Base-by-base conservation (phyloP, 1,140 invertebrate species). In the Conopomorpha cramerella region DNA sequence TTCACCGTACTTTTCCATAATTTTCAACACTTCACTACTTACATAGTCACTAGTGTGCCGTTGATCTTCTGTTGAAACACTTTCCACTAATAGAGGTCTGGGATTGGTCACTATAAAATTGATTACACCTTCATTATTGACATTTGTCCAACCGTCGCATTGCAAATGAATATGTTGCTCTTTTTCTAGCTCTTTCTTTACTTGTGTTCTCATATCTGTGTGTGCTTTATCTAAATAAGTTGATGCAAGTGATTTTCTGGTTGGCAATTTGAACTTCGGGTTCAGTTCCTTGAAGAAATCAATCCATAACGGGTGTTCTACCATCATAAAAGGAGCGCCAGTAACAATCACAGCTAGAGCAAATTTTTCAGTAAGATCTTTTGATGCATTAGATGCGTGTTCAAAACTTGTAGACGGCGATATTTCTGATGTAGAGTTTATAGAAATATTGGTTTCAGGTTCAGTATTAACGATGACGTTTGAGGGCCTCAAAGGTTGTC, bases 111-210 rank as follows among this genome's bases (percentile, higher is more conserved):
- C 10, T 6, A 23, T 23, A 23, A 23, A 23, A 10, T 46, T 43
- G 1, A 50, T 41, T 7, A 50, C 36, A 16, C 37, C 39, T 43
- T 49, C 46, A 18, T 45, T 42, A 8, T 28, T 7, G 8, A 26
- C 3, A 38, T 49, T 49, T 8, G 12, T 31, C 43, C 39, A 49
- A 8, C 46, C 46, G 25, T 49, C 47, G 11, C 19, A 40, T 35
- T 42, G 38, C 2, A 49, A 23, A 41, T 45, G 46, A 15, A 48
- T 33, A 37, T 35, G 3, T 2, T 37, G 15, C 7, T 26, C 16
- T 30, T 26, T 10, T 37, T 34, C 11, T 36, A 26, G 30, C 29
- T 23, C n/a, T 28, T 14, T 19, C 8, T 37, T 27, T 8, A 41
- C n/a, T 23, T 29, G 28, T 12, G 28, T 26, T 1, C 16, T 10